These are phyloP conservation scores for Phocoena phocoena DNA, from an alignment of 2,113 vertebrate species.

Conservation along the genomic window DNA sequence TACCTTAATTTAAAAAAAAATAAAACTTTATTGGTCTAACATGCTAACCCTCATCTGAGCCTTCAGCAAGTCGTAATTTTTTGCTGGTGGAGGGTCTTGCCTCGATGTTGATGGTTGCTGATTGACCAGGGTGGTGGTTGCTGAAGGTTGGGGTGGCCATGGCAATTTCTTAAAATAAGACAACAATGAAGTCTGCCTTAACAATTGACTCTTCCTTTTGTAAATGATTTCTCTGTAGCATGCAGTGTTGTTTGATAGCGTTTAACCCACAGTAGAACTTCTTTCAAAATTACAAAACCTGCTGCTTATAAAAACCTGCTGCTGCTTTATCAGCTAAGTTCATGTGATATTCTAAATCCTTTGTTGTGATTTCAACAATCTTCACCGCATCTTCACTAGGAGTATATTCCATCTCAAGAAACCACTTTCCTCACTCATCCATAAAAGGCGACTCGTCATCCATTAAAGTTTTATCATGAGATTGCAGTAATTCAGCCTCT, in stretches of 20 bases:
- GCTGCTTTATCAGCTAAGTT: neutral
- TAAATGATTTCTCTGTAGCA: neutral
- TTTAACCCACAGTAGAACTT: neutral
- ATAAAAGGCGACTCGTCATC: neutral
- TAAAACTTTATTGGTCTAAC: no score
- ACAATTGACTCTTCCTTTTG: neutral
- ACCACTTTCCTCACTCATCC: neutral
- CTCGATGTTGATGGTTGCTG: accelerated
- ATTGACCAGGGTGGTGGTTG: neutral
- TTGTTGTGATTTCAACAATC: neutral
- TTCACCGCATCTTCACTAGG: neutral
- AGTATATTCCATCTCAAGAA: neutral
- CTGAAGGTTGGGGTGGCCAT: neutral
- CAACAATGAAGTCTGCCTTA: neutral
- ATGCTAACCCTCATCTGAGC: no score
- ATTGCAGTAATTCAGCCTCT: neutral
- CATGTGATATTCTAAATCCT: neutral
- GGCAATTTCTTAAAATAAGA: neutral
- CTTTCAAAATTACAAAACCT: neutral
- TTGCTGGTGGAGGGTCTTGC: no score
- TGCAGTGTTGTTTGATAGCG: neutral
- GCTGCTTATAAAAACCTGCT: neutral
- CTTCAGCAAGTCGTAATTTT: no score
- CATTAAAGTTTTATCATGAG: neutral
- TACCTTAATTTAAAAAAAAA: no score